phyloP scores from a whole-genome alignment of 2,888 invertebrate species.

The Parnassius orleans region DNA sequence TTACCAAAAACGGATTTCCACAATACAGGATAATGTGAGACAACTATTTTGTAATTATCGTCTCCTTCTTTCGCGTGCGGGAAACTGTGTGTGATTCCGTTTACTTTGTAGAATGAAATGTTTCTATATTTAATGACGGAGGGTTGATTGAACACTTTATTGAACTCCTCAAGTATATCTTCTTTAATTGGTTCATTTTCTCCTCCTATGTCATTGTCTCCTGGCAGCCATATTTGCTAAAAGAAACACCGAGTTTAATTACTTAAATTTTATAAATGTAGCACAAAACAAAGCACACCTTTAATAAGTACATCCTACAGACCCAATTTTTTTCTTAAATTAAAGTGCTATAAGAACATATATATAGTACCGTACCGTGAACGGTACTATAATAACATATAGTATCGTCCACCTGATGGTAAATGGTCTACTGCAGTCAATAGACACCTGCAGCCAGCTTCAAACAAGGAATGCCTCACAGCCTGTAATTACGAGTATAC shows the following conservation, averaged over 20 bases:
- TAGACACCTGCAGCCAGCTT: too few relatives aligned
- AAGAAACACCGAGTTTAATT: conserved; percentile 36
- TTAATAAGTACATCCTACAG: too few relatives aligned
- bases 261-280: not conserved
- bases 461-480: too few relatives aligned
- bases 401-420: too few relatives aligned
- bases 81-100: conserved; percentile 84
- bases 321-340: too few relatives aligned
- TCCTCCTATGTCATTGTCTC: conserved; percentile 99
- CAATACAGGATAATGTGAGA: conserved; percentile 87
- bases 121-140: conserved; percentile 82
- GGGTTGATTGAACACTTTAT: conserved; percentile 86
- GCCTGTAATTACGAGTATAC: too few relatives aligned
- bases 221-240: conserved; percentile 92
- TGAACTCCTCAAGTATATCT: conserved; percentile 87
- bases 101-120: conserved; percentile 87
- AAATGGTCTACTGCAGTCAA: too few relatives aligned
- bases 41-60: conserved; percentile 81
- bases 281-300: too few relatives aligned
- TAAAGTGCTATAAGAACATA: too few relatives aligned
- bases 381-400: too few relatives aligned
- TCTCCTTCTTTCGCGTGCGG: conserved; percentile 72
- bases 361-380: too few relatives aligned
- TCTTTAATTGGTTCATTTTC: conserved; percentile 88
- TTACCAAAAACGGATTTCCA: conserved; percentile 54